Evolutionary conservation across 2,113 vertebrate species (phyloP), one percentile per base, ranked within the genome.

Genomic region (Salvelinus namaycush): DNA sequence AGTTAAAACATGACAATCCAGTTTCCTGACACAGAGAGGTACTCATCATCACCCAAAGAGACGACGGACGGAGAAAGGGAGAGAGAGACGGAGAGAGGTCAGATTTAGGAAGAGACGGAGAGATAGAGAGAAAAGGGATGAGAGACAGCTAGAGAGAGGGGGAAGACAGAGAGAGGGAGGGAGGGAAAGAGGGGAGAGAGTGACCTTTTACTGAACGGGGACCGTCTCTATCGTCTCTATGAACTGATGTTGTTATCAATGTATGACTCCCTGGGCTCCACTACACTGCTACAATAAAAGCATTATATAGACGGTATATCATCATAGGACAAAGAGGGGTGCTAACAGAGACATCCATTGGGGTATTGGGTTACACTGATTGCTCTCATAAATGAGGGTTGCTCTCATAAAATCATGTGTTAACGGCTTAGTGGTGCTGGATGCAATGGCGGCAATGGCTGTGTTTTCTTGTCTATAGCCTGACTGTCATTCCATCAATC

Each of bases 211-310:
- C 85, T 73, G 87, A 86, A 78, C 85, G 85, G 86, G 84, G 39
- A 4, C 84, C 68, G 75, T 87, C 88, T 87, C 39, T 44, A 44
- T 44, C 39, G 78, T 87, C 88, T 88, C 89, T 79, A 90, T 86
- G 87, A 91, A 89, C 89, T 82, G 90, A 92, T 92, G 90, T 87
- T 90, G 90, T 91, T 91, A 92, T 92, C 90, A 90, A 91, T 88
- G 86, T 90, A 92, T 90, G 85, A 90, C 88, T 92, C 89, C 88
- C 88, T 49, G 66, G 88, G 88, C 87, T 84, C 86, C 88, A 90
- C 85, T 88, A 87, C 57, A 86, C 57, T 84, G 89, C 89, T 84
- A 87, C 90, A 90, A 90, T 90, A 89, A 90, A 82, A 82, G 87
- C 90, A 89, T 89, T 88, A 87, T 88, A 86, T 82, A 65, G 86